Evolutionary conservation across 2,888 invertebrate genomes (phyloP).

Genomic region (Metellina segmentata): DNA sequence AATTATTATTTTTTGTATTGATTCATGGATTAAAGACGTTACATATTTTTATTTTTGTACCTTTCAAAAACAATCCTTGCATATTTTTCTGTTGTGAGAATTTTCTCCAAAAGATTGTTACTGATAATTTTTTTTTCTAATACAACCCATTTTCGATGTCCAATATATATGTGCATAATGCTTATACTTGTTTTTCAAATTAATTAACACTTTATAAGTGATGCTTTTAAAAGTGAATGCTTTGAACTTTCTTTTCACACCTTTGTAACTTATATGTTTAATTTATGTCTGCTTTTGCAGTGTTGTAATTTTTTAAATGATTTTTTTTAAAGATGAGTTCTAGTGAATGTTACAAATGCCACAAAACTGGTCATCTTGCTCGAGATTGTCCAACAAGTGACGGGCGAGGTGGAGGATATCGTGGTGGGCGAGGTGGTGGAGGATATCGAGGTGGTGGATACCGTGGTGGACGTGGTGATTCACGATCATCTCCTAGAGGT

Average conservation of each 20-base stretch:
- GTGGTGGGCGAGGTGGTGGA: conserved; percentile 41
- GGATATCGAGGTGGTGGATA: conserved; percentile 40
- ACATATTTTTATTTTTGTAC: too few species aligned
- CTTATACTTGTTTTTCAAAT: too few species aligned
- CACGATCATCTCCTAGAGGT: conserved; percentile 60
- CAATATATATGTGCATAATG: too few species aligned
- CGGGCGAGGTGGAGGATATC: conserved; percentile 73
- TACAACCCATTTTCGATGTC: too few species aligned
- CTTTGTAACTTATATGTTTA: background rate
- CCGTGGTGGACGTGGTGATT: conserved; percentile 52
- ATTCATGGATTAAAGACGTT: too few species aligned
- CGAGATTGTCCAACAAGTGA: conserved; percentile 88
- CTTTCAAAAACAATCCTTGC: too few species aligned
- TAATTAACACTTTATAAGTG: too few species aligned
- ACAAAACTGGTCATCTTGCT: conserved; percentile 95
- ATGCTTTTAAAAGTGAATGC: too few species aligned
- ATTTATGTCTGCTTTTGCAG: background rate
- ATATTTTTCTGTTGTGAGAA: too few species aligned
- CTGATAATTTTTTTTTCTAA: too few species aligned
- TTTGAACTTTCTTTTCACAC: background rate
- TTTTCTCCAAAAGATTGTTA: too few species aligned
- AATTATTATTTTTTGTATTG: too few species aligned
- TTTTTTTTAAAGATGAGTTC: conserved; percentile 64
- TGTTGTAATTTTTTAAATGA: background rate
- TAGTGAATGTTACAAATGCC: conserved; percentile 94